Evolutionary conservation across 2,888 invertebrate genomes (phyloP), one percentile per base, ranked within the genome.

Genomic region (Drosophila greeni): DNA sequence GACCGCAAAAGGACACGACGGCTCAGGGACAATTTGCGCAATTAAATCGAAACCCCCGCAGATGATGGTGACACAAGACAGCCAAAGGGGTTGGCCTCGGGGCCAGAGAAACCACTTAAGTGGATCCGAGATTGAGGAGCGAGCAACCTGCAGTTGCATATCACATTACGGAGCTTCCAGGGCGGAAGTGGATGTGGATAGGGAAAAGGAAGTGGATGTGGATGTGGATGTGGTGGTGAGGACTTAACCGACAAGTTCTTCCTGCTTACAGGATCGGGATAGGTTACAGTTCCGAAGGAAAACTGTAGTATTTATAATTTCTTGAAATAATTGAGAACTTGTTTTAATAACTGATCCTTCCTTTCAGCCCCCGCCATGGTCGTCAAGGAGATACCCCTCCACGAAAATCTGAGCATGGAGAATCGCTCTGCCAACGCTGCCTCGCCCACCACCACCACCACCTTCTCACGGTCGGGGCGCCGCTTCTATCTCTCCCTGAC

Each of bases 401-500:
- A 84, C 69, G 87, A 86, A 71, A 85, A 75, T 59, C 73, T 86
- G 34, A 81, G 59, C 59, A 83, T 87, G 82, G 81, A 82, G 45
- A 76, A 51, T 26, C 74, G 84, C 1, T 68, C 70, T 5, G 53
- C 49, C 36, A 66, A 42, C 5, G 54, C 56, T 8, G 53, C 65
- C 48, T 49, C 68, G 11, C 55, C 72, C 18, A 66, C 66, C 37
- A 66, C 73, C 8, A 68, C 67, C 24, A 72, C 70, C 14, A 82
- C 83, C 49, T 84, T 86, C 58, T 84, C 86, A 4, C 49, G 75
- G 11, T 36, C 39, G 16, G 69, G 79, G n/a, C 82, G 85, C 29
- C 92, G 92, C 24, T 91, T 93, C 73, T 91, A 91, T 81, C 87
- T 95, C 53, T 93, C 94, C 24, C 91, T 92, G 74, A 91, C 92